phyloP scores from a whole-genome alignment of 2,797 vertebrate species.

The Danio jaintianensis region DNA sequence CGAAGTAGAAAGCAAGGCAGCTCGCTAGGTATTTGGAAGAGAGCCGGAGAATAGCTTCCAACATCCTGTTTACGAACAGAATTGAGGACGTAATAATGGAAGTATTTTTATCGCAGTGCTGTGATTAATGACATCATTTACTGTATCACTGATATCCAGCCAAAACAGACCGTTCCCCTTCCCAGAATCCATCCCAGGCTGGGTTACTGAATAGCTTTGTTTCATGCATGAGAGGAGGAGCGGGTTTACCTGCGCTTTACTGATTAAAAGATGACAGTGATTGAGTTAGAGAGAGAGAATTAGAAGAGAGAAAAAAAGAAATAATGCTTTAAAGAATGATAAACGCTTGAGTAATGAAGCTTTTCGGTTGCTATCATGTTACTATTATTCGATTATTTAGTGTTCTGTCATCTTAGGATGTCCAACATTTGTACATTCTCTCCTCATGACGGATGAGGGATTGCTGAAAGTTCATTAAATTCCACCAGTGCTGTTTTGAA shows the following conservation, averaged over 20 bases:
- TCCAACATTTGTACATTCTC: neutral
- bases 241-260: constrained; percentile 21
- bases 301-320: constrained; percentile 19
- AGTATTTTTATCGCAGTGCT: constrained; percentile 12
- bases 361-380: neutral
- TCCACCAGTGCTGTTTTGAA: constrained; percentile 24
- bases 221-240: constrained; percentile 15
- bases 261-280: constrained; percentile 21
- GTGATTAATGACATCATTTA: constrained; percentile 33
- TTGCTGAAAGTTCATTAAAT: constrained; percentile 32
- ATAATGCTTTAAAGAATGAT: neutral
- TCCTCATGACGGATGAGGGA: neutral
- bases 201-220: constrained; percentile 38
- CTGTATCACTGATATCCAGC: constrained; percentile 7
- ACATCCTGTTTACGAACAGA: constrained; percentile 16
- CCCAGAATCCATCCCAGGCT: constrained; percentile 36
- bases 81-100: neutral
- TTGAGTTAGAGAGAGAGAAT: constrained; percentile 5
- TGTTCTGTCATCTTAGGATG: neutral
- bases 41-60: neutral
- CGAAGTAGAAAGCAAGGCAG: neutral
- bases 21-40: neutral
- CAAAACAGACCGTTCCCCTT: constrained; percentile 13
- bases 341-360: neutral
- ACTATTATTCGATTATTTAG: constrained; percentile 9